A percentile compares a stretch with the other conserved stretches of the same genome.
Conservation (phyloP, 2,113 vertebrate genomes). For the Turnix velox region DNA sequence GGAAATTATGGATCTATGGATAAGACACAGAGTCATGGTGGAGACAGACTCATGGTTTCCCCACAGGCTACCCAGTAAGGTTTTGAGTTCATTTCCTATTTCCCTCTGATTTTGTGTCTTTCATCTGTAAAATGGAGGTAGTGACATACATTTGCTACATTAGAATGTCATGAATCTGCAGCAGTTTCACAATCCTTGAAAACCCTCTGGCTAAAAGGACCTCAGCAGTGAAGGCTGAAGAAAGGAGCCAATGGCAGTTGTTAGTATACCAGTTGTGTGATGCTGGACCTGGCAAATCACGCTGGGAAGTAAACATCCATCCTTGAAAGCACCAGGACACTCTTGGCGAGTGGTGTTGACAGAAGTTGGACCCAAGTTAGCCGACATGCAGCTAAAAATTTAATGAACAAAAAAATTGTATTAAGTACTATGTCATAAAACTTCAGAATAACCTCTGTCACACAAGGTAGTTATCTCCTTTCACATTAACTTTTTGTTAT, state of each 20-base stretch:
- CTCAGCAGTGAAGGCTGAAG: background rate
- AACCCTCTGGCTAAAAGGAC: background rate
- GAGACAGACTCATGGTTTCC: background rate
- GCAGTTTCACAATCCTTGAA: background rate
- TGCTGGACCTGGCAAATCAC: background rate
- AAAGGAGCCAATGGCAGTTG: background rate
- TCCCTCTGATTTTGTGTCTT: background rate
- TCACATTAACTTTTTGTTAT: background rate
- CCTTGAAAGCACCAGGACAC: background rate
- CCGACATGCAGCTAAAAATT: background rate
- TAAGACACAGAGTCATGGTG: background rate
- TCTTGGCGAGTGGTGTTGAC: background rate
- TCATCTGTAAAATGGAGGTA: background rate
- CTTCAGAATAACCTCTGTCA: background rate
- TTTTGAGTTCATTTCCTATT: background rate
- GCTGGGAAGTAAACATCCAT: background rate
- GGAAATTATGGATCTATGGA: background rate
- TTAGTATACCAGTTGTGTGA: background rate
- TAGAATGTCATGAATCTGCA: background rate
- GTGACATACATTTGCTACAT: background rate
- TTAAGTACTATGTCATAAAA: background rate
- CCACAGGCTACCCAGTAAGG: background rate
- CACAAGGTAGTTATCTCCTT: background rate
- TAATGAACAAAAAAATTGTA: background rate
- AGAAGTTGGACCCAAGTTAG: background rate